Conservation (phyloP, 2,888 invertebrate species). For the Mythimna ferrago region DNA sequence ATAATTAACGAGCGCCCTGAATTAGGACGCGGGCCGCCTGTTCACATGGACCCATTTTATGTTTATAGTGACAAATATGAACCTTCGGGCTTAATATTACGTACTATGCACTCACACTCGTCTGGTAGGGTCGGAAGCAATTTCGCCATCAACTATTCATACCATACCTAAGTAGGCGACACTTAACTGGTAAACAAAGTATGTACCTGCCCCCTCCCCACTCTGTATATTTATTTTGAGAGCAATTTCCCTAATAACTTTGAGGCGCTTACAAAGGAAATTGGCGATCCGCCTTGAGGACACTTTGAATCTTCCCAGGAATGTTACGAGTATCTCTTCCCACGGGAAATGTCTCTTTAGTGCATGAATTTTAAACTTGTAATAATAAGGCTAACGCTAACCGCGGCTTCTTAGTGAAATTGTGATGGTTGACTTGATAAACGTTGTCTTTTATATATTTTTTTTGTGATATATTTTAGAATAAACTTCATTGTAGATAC, state of each 20-base stretch:
- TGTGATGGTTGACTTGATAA: conserved; percentile 5
- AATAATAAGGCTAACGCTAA: conserved; percentile 50
- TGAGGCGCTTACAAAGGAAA: conserved; percentile 78
- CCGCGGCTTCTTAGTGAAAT: conserved; percentile 33
- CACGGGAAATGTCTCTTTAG: conserved; percentile 65
- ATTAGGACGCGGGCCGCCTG: conserved; percentile 73
- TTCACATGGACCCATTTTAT: conserved; percentile 73
- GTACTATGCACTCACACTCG: conserved; percentile 66
- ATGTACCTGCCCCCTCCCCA: conserved; percentile 56
- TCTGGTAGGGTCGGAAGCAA: conserved; percentile 68
- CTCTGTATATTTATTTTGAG: conserved; percentile 76
- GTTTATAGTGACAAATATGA: conserved; percentile 80
- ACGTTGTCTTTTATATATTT: neutral
- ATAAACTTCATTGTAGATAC: too few relatives aligned
- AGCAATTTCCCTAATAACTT: conserved; percentile 81
- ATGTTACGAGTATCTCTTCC: conserved; percentile 61
- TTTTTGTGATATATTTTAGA: neutral
- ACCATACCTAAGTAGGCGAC: conserved; percentile 63
- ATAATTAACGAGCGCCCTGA: conserved; percentile 82
- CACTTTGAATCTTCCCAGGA: conserved; percentile 74
- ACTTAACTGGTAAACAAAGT: conserved; percentile 68
- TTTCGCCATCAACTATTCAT: conserved; percentile 76
- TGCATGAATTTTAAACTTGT: conserved; percentile 55
- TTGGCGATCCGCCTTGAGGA: conserved; percentile 76
- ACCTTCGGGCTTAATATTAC: conserved; percentile 71